These are phyloP conservation scores for Chaenocephalus aceratus DNA, from an alignment of 2,113 vertebrate species.

Conservation along the genomic window DNA sequence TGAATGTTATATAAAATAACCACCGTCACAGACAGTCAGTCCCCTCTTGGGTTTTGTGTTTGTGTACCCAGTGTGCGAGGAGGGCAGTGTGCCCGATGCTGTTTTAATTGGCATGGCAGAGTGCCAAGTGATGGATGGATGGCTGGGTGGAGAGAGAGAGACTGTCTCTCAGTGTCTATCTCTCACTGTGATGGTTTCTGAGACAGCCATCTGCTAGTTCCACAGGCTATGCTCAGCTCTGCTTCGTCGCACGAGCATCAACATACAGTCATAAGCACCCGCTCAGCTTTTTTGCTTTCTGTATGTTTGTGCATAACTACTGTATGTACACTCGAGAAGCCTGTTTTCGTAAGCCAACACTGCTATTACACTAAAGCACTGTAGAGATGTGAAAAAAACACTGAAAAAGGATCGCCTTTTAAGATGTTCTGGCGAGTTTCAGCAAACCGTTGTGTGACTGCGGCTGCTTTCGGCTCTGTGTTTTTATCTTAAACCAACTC, in stretches of 20 bases:
- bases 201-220: slow-evolving; percentile 76
- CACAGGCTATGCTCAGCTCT: slow-evolving; percentile 51
- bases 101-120: slow-evolving; percentile 78
- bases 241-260: not conserved
- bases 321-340: slow-evolving; percentile 1
- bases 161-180: slow-evolving; percentile 34
- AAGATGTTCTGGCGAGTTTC: not conserved
- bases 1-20: slow-evolving; percentile 58
- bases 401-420: not conserved
- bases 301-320: slow-evolving; percentile 23
- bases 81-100: slow-evolving; percentile 56
- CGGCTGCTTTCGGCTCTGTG: not conserved
- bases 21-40: slow-evolving; percentile 21
- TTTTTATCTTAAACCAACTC: not conserved
- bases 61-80: slow-evolving; percentile 58
- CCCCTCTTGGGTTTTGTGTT: slow-evolving; percentile 55
- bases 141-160: slow-evolving; percentile 54
- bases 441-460: not conserved
- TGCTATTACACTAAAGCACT: not conserved
- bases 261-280: slow-evolving; percentile 13
- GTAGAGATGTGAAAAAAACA: not conserved
- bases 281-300: slow-evolving; percentile 19
- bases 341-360: not conserved
- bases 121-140: slow-evolving; percentile 69
- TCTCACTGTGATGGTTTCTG: slow-evolving; percentile 53